Conservation (phyloP, 2,113 vertebrate species). For the Vimba vimba region DNA sequence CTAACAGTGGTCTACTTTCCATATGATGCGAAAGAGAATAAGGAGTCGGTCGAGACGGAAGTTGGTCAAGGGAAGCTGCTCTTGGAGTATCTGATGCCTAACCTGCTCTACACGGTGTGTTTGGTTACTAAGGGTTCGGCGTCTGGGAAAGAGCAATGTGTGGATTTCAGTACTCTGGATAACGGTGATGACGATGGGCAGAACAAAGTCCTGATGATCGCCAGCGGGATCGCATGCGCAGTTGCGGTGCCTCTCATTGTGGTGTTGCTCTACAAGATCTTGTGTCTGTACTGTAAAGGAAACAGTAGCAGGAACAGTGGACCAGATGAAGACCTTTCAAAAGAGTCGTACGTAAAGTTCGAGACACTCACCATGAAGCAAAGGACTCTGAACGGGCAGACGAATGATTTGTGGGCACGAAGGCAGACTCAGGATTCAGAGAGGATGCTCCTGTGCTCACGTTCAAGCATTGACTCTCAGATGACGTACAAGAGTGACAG, state of each 20-base stretch:
- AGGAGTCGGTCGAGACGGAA: constrained; percentile 80
- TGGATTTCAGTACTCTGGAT: constrained; percentile 85
- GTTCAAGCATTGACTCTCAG: constrained; percentile 89
- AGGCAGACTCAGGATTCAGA: constrained; percentile 86
- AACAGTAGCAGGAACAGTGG: constrained; percentile 57
- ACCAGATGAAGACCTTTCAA: constrained; percentile 84
- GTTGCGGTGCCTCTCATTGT: constrained; percentile 82
- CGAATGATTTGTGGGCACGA: constrained; percentile 85
- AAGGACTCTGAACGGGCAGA: constrained; percentile 70
- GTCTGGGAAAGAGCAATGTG: constrained; percentile 85
- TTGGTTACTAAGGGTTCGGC: constrained; percentile 81
- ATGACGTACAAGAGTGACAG: constrained; percentile 87
- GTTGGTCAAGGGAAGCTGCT: constrained; percentile 83
- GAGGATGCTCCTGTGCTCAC: constrained; percentile 87
- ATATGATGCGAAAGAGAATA: constrained; percentile 84
- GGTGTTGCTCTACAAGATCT: constrained; percentile 89
- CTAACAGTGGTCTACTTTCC: constrained; percentile 88
- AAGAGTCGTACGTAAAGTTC: constrained; percentile 94
- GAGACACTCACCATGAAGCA: constrained; percentile 89
- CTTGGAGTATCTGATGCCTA: constrained; percentile 83
- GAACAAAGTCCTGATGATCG: constrained; percentile 74
- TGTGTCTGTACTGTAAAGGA: constrained; percentile 79
- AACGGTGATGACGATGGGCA: constrained; percentile 64
- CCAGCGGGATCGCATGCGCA: constrained; percentile 80
- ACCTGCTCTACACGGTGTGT: constrained; percentile 87